Conservation (phyloP, 2,113 vertebrate genomes). For the Callocephalon fimbriatum region DNA sequence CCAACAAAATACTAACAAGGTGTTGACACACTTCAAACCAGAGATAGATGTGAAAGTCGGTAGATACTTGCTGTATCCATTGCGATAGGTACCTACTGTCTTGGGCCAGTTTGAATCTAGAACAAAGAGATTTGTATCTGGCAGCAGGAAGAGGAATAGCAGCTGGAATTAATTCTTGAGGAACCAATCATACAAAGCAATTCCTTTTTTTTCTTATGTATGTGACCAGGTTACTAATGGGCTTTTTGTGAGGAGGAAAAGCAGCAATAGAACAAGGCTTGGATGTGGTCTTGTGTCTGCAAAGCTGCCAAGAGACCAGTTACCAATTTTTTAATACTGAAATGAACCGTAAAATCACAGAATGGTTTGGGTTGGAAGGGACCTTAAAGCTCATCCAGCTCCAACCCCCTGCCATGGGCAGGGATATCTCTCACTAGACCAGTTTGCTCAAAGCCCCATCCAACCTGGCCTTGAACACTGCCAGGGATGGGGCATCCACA, state of each 20-base stretch:
- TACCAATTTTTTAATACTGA: fast-evolving
- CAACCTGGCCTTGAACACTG: neutral
- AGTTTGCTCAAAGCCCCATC: neutral
- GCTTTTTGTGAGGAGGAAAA: neutral
- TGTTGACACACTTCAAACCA: neutral
- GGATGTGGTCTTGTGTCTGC: neutral
- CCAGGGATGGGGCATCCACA: neutral
- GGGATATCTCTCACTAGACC: neutral
- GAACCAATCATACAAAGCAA: neutral
- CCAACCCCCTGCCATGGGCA: neutral
- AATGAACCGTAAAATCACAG: neutral
- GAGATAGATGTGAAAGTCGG: neutral
- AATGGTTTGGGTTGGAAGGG: neutral
- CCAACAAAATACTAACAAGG: neutral
- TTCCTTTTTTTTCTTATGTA: too few species aligned
- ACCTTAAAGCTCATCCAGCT: neutral
- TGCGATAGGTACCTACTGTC: neutral
- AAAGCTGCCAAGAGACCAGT: neutral
- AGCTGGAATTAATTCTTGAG: neutral
- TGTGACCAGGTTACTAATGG: fast-evolving
- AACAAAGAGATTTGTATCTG: neutral
- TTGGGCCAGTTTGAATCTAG: neutral
- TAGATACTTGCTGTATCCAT: neutral
- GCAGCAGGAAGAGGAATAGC: neutral
- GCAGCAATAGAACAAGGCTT: neutral